Conservation (phyloP, 2,797 vertebrate species). For the Myotis planiceps region DNA sequence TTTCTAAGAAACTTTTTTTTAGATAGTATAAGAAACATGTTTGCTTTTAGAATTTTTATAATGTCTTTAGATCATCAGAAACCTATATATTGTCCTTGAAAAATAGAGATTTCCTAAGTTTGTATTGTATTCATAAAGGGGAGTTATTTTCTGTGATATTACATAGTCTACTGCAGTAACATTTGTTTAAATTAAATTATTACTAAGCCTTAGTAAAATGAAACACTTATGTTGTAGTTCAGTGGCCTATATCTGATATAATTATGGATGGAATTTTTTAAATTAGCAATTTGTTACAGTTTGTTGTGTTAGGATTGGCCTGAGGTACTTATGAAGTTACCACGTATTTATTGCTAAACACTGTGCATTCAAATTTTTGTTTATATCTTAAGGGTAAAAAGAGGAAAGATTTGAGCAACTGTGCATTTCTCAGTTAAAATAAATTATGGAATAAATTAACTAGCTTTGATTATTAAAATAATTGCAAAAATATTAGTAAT, state of each 20-base stretch:
- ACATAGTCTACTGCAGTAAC: not conserved
- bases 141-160: not conserved
- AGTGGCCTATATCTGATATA: not conserved
- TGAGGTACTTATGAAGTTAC: conserved; percentile 27
- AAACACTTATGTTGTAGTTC: not conserved
- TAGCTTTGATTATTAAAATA: conserved; percentile 63
- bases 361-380: conserved; percentile 38
- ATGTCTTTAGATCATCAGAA: not conserved
- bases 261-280: conserved; percentile 35
- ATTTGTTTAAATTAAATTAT: conserved; percentile 15
- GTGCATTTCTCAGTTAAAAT: conserved; percentile 42
- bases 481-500: conserved; percentile 59
- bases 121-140: not conserved
- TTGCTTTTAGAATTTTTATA: not conserved
- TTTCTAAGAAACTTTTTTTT: not conserved
- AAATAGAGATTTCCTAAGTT: conserved; percentile 29
- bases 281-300: conserved; percentile 1
- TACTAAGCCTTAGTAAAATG: conserved; percentile 22
- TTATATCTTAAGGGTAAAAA: conserved; percentile 41
- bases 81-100: conserved; percentile 23
- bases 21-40: not conserved
- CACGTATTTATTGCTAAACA: not conserved
- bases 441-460: conserved; percentile 43
- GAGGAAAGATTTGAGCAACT: conserved; percentile 25
- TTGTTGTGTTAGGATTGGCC: conserved; percentile 4